These are phyloP conservation scores for Umimayanthus chanpuru DNA, from an alignment of 92 coral and sea anemone species.

Conservation along the genomic window DNA sequence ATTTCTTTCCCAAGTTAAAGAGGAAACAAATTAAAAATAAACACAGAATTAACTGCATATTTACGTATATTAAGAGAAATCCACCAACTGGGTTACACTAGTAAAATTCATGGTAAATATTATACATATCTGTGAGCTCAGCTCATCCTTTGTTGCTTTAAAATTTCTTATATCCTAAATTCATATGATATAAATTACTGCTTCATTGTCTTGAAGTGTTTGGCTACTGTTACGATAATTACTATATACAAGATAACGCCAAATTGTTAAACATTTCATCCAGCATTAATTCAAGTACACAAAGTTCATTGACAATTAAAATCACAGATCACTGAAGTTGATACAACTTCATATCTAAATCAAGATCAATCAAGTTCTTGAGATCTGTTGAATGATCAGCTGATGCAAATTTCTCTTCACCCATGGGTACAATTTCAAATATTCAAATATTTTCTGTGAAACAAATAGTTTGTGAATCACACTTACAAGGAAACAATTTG, in stretches of 20 bases:
- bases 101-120: constrained; percentile 15
- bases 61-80: not conserved
- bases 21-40: not conserved
- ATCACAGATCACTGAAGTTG: not conserved
- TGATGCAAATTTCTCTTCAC: not conserved
- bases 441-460: not conserved
- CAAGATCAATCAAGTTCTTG: not conserved
- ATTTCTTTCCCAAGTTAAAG: not conserved
- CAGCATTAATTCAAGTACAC: constrained; percentile 1
- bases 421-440: not conserved
- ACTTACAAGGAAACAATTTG: too few species aligned
- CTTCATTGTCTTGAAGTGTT: constrained; percentile 12
- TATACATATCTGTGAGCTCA: constrained; percentile 39
- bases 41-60: not conserved
- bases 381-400: not conserved
- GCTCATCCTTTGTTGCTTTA: constrained; percentile 14
- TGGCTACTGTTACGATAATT: not conserved
- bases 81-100: not conserved
- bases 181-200: constrained; percentile 21
- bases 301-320: not conserved
- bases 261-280: not conserved
- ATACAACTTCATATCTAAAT: not conserved
- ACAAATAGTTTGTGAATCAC: not conserved
- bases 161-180: constrained; percentile 33
- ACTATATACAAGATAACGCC: constrained; percentile 35